Evolutionary conservation across 2,113 vertebrate species (phyloP), one percentile per base, ranked within the genome.

Genomic region (Cynoglossus semilaevis): DNA sequence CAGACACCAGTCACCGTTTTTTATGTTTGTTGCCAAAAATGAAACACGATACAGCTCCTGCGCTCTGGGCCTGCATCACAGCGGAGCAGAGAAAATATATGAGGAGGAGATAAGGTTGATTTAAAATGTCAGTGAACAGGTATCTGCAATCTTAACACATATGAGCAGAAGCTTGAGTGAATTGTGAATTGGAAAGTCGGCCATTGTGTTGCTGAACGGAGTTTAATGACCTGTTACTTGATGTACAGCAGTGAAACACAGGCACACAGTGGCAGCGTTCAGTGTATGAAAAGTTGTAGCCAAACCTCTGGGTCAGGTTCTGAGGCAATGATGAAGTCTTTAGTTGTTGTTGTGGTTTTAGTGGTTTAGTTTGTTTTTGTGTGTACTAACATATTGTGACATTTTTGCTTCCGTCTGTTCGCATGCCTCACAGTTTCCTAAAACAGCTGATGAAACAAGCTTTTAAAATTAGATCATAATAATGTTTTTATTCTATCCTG

Each of bases 81-180:
- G 34, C 36, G 36, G 34, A 17, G 17, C 50, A 37, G 1, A 10
- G 49, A 58, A 47, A 22, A 52, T 43, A n/a, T 58, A 15, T 14
- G 48, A 58, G 37, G 59, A 63, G 12, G 1, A 52, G 59, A 58
- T 17, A 38, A 35, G 11, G 14, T 14, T 42, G 14, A 41, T 55
- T 51, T 55, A 34, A 58, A 60, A 55, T 40, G 55, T 42, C 61
- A 64, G 4, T 49, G 48, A 15, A 22, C 54, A 48, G 8, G 15
- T 52, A 35, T 41, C 12, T 35, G 19, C 35, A 15, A 47, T 58
- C 15, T 40, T 16, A 2, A 9, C n/a, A 17, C 18, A 41, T 14
- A 15, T 13, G 29, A 56, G n/a, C n/a, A 2, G 13, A 8, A 13
- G 37, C 15, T 16, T 19, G 9, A 17, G n/a, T n/a, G n/a, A n/a